phyloP scores from a whole-genome alignment of 2,888 invertebrate genomes.

The Leptogaster cylindrica region DNA sequence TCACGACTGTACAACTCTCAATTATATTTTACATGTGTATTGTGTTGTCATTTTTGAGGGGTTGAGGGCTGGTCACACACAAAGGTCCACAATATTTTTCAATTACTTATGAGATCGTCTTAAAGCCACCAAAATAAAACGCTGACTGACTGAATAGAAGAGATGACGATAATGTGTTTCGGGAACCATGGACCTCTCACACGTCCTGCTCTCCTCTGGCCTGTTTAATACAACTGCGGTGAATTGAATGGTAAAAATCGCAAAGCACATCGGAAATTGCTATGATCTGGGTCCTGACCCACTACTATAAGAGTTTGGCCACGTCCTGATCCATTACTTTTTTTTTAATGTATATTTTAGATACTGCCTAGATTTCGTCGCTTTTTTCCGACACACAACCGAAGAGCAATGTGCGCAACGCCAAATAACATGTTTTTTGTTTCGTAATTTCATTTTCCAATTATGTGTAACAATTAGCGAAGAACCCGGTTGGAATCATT shows the following conservation, averaged over 20 bases:
- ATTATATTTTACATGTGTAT: slow-evolving; percentile 33
- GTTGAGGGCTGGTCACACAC: slow-evolving; percentile 40
- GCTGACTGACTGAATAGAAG: slow-evolving; percentile 47
- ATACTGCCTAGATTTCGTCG: slow-evolving; percentile 1
- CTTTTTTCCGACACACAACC: neutral
- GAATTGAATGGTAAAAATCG: slow-evolving; percentile 6
- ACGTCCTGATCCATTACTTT: slow-evolving; percentile 20
- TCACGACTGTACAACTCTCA: slow-evolving; percentile 37
- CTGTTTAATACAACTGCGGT: slow-evolving; percentile 8
- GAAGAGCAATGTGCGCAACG: neutral
- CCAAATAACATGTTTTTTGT: too few relatives aligned
- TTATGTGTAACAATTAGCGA: too few relatives aligned
- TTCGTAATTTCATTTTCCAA: too few relatives aligned
- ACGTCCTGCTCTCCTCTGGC: slow-evolving; percentile 28
- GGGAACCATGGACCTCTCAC: slow-evolving; percentile 25
- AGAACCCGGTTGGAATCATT: neutral
- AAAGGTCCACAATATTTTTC: slow-evolving; percentile 33
- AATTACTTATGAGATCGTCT: slow-evolving; percentile 29
- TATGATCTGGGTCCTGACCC: slow-evolving; percentile 35
- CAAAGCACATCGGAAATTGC: slow-evolving; percentile 7
- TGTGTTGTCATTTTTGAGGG: slow-evolving; percentile 40
- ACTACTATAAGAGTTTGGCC: slow-evolving; percentile 16
- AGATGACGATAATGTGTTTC: slow-evolving; percentile 27
- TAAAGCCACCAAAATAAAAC: slow-evolving; percentile 44
- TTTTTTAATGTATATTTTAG: too few relatives aligned